Percentiles rank a stretch among this genome's conserved stretches.
These are phyloP conservation scores for Benthosema pterotum DNA, from an alignment of 2,797 vertebrate species.

Conservation along the genomic window DNA sequence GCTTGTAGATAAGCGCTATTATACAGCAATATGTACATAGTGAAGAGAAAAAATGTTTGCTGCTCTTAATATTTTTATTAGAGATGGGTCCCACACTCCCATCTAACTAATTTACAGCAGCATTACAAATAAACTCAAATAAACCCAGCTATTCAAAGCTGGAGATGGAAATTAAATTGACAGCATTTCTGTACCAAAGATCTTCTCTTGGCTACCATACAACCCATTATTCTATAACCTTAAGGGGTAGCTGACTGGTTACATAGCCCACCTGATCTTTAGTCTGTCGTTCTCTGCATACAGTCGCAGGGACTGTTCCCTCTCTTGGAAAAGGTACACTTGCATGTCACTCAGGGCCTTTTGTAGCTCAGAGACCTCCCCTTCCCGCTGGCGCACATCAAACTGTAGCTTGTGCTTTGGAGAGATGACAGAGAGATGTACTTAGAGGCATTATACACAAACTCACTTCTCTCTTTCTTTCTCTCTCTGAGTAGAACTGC, in stretches of 20 bases:
- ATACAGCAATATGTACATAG: too few species aligned
- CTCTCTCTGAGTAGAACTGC: too few species aligned
- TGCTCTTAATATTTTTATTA: too few species aligned
- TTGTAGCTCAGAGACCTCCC: constrained; percentile 89
- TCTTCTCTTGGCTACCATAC: neutral
- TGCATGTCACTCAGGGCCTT: constrained; percentile 96
- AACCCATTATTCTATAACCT: neutral
- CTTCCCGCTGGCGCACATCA: constrained; percentile 89
- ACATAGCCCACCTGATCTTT: constrained; percentile 88
- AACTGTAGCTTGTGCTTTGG: constrained; percentile 89
- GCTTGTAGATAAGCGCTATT: too few species aligned
- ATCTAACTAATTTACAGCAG: too few species aligned
- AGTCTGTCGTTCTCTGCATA: constrained; percentile 94
- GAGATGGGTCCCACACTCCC: too few species aligned
- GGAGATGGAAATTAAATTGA: too few species aligned
- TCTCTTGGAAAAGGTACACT: constrained; percentile 93
- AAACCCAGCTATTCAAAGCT: too few species aligned
- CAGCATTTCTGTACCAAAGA: neutral
- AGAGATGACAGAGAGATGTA: neutral
- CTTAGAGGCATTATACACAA: neutral
- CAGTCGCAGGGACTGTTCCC: constrained; percentile 91
- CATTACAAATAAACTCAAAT: too few species aligned
- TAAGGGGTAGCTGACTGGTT: neutral
- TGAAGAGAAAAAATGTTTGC: neutral
- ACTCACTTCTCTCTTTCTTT: too few species aligned